Evolutionary conservation across 2,888 invertebrate genomes (phyloP), one percentile per base, ranked within the genome.

Genomic region (Pristionchus fissidentatus): DNA sequence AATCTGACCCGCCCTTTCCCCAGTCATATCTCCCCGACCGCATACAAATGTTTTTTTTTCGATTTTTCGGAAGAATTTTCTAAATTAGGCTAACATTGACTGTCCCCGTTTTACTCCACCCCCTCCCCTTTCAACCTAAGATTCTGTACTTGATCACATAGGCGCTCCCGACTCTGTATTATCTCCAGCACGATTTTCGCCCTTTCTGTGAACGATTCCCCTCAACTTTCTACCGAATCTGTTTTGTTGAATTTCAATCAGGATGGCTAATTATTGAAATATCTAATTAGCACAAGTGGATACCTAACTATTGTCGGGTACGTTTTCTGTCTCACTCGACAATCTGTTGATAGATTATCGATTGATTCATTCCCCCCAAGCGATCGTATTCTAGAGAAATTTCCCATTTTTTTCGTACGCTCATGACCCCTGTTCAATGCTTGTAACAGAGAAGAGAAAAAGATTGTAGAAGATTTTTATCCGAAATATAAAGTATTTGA

Each of bases 311-410:
- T 41, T 41, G 70, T 70, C 70, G 70, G 70, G 70, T 70, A 43
- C 26, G 70, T 70, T 38, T 70, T 70, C 70, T 41, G 70, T 70
- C 70, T 26, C 70, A 10, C 70, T 43, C 70, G 70, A 70, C 70
- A 70, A 70, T 70, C 70, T 70, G 70, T 70, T 70, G 70, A 70
- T 43, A 43, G 70, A 70, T 70, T 70, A 70, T 70, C 70, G 70
- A 43, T 70, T 70, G 22, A 26, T 26, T 4, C 55, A n/a, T 55
- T 19, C 15, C 22, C 41, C 70, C n/a, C n/a, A 41, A 70, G 43
- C 70, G 38, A 70, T 26, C 41, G 70, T 70, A 70, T 70, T n/a
- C n/a, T n/a, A n/a, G n/a, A n/a, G n/a, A n/a, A n/a, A n/a, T n/a
- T n/a, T n/a, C n/a, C 70, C 70, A 70, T 38, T 70, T 70, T 19